Evolutionary conservation across 2,888 invertebrate genomes (phyloP).

Genomic region (Tachina lurida): DNA sequence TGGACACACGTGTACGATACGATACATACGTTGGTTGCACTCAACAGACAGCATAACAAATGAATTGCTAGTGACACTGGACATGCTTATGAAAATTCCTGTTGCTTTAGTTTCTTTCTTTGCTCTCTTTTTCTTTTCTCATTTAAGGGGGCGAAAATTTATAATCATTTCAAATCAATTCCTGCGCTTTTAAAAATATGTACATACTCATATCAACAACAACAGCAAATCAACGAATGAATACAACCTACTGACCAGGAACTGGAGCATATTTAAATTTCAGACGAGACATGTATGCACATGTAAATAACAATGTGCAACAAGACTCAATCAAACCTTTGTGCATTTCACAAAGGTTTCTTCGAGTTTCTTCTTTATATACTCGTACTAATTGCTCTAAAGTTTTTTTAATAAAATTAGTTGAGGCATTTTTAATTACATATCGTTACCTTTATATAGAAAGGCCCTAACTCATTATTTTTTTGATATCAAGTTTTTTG

Average conservation of each 20-base stretch:
- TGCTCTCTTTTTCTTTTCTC: conserved; percentile 15
- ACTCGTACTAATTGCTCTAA: neutral
- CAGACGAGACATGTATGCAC: neutral
- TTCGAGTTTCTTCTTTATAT: conserved; percentile 1
- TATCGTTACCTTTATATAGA: too few relatives aligned
- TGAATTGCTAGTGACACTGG: conserved; percentile 73
- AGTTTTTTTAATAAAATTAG: neutral
- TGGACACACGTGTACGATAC: too few relatives aligned
- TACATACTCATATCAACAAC: neutral
- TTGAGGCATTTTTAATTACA: too few relatives aligned
- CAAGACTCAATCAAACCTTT: conserved; percentile 51
- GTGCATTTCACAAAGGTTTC: conserved; percentile 56
- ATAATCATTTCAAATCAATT: conserved; percentile 73
- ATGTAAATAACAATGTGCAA: neutral
- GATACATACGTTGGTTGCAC: conserved; percentile 20
- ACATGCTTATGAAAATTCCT: conserved; percentile 72
- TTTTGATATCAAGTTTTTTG: too few relatives aligned
- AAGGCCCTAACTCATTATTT: too few relatives aligned
- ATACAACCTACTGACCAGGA: conserved; percentile 39
- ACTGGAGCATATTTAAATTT: conserved; percentile 55
- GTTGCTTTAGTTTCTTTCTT: conserved; percentile 45
- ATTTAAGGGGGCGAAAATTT: conserved; percentile 74
- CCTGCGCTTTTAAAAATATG: conserved; percentile 39
- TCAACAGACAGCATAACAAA: conserved; percentile 68
- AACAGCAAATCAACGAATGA: conserved; percentile 9